Percentiles rank a stretch among this genome's conserved stretches.
These are phyloP conservation scores for Cardinalis cardinalis DNA, from an alignment of 2,113 vertebrate genomes.

Conservation along the genomic window DNA sequence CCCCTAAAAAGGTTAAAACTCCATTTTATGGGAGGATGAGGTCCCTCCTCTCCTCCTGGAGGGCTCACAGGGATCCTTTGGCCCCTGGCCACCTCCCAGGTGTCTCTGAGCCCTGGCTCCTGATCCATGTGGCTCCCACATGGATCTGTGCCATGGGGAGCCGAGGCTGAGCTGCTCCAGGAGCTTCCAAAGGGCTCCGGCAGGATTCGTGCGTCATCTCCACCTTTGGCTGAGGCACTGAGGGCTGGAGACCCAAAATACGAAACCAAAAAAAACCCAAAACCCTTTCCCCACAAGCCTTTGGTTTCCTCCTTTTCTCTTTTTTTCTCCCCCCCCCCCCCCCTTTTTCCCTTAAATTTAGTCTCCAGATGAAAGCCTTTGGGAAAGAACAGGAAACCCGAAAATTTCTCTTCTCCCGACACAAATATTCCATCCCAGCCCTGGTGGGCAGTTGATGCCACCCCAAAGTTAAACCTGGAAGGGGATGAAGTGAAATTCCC, in stretches of 20 bases:
- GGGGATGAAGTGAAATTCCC: constrained; percentile 42
- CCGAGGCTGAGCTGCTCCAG: background rate
- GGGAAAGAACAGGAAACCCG: constrained; percentile 51
- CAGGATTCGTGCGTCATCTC: background rate
- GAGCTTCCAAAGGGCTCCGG: background rate
- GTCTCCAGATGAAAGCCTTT: constrained; percentile 21
- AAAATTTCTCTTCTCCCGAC: background rate
- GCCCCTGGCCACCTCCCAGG: background rate
- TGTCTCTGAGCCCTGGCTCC: background rate
- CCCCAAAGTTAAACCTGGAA: constrained; percentile 52
- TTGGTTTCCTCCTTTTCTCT: background rate
- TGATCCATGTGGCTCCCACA: background rate
- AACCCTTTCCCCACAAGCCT: background rate
- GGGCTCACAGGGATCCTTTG: background rate
- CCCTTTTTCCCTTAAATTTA: background rate
- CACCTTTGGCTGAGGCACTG: background rate
- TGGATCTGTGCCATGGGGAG: background rate
- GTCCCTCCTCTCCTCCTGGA: background rate
- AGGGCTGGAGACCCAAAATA: background rate
- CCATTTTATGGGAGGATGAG: background rate
- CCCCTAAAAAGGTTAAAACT: background rate
- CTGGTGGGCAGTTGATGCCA: constrained; percentile 32
- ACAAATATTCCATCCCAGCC: constrained; percentile 27
- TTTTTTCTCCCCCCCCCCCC: too few relatives aligned
- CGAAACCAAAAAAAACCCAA: background rate